These are phyloP conservation scores for Clunio marinus DNA, from an alignment of 2,888 invertebrate genomes.

Conservation along the genomic window DNA sequence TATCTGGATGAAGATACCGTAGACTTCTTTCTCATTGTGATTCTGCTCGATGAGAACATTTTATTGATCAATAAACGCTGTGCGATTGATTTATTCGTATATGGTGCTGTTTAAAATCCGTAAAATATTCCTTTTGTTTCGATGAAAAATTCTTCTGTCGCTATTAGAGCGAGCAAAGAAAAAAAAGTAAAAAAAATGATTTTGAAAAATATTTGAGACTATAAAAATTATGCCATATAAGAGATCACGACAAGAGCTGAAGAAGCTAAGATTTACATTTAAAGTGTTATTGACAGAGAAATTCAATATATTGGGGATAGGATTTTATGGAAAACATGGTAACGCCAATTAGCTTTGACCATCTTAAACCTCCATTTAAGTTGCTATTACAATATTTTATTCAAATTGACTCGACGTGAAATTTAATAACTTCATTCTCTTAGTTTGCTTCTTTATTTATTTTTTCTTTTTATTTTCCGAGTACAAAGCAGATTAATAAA, in stretches of 20 bases:
- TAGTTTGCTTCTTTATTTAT: neutral
- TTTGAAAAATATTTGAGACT: too few species aligned
- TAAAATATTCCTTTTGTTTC: too few species aligned
- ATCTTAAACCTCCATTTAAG: slow-evolving; percentile 18
- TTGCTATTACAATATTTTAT: slow-evolving; percentile 36
- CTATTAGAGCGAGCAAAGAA: too few species aligned
- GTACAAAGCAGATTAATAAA: slow-evolving; percentile 23
- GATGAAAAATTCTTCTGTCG: too few species aligned
- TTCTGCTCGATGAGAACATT: neutral
- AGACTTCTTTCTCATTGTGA: neutral
- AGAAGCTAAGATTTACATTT: slow-evolving; percentile 8
- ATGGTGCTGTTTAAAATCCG: slow-evolving; percentile 24
- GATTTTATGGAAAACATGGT: slow-evolving; percentile 11
- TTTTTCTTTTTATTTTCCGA: neutral
- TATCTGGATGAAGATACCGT: slow-evolving; percentile 21
- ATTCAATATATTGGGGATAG: too few species aligned
- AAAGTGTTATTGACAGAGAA: neutral
- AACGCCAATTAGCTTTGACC: slow-evolving; percentile 37
- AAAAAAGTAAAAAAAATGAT: too few species aligned
- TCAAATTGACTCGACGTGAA: slow-evolving; percentile 36
- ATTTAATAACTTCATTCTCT: slow-evolving; percentile 38
- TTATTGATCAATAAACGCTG: slow-evolving; percentile 19
- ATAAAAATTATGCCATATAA: too few species aligned
- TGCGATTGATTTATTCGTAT: slow-evolving; percentile 31
- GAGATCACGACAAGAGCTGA: neutral